These are phyloP conservation scores for Hyles vespertilio DNA, from an alignment of 1,140 invertebrate species.

Conservation along the genomic window DNA sequence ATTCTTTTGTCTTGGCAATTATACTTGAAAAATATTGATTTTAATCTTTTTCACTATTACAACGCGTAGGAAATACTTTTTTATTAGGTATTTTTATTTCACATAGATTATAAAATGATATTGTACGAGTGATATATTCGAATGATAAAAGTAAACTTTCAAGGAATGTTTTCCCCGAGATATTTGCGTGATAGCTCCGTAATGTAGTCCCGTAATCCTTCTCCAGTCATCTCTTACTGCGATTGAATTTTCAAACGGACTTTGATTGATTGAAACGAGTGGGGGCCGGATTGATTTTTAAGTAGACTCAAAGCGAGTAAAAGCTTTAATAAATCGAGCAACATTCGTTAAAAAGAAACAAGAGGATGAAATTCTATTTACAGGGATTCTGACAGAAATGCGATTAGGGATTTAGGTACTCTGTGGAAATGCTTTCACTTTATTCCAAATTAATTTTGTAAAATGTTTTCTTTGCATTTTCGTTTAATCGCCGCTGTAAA, in stretches of 20 bases:
- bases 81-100: too few species aligned
- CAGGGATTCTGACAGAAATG: conserved; percentile 45
- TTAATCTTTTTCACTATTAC: conserved; percentile 43
- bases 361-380: conserved; percentile 52
- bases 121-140: too few species aligned
- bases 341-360: conserved; percentile 58
- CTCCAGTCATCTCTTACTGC: conserved; percentile 56
- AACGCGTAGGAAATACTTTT: too few species aligned
- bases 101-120: too few species aligned
- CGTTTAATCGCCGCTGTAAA: background rate
- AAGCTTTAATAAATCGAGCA: conserved; percentile 59
- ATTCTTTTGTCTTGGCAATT: conserved; percentile 66
- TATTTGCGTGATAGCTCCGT: conserved; percentile 33
- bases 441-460: conserved; percentile 20
- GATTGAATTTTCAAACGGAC: conserved; percentile 64
- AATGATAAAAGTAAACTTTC: too few species aligned
- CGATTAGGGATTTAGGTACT: conserved; percentile 34
- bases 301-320: conserved; percentile 55
- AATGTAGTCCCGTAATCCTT: conserved; percentile 66
- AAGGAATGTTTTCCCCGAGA: background rate
- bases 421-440: conserved; percentile 18
- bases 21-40: conserved; percentile 69
- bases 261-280: conserved; percentile 64
- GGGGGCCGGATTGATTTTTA: conserved; percentile 58
- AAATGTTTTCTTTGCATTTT: conserved; percentile 12